A percentile compares a stretch with the other conserved stretches of the same genome.
Evolutionary conservation across 1,140 invertebrate species (phyloP).

Genomic region (Leptinotarsa defecta): DNA sequence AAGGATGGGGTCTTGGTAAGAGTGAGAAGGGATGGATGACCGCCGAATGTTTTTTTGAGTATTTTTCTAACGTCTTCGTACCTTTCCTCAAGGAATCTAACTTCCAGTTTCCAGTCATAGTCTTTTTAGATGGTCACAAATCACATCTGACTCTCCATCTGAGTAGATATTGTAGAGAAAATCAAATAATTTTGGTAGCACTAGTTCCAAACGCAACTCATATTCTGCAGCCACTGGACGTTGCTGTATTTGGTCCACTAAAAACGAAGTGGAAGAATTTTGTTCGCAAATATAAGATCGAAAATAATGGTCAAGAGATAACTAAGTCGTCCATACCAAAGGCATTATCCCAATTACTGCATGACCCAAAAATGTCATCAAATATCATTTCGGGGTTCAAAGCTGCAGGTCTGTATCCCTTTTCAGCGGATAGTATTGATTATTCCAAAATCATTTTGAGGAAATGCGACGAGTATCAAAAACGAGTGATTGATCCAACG

Average conservation of each 20-base stretch:
- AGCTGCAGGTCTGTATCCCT: conserved; percentile 1
- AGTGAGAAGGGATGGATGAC: conserved; percentile 4
- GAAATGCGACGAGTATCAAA: neutral
- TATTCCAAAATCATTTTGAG: conserved; percentile 10
- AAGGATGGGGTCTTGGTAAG: conserved; percentile 7
- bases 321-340: neutral
- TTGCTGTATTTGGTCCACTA: conserved; percentile 28
- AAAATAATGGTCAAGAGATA: conserved; percentile 3
- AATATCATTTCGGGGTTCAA: conserved; percentile 10
- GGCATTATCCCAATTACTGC: conserved; percentile 1
- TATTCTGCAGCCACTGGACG: conserved; percentile 29
- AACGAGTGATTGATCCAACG: neutral
- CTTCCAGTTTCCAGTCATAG: conserved; percentile 45
- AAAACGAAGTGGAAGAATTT: conserved; percentile 26
- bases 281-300: conserved; percentile 8
- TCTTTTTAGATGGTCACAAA: conserved; percentile 50
- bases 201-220: conserved; percentile 28
- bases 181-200: conserved; percentile 26
- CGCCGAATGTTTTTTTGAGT: conserved; percentile 5
- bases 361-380: conserved; percentile 4
- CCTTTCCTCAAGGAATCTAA: conserved; percentile 40
- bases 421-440: conserved; percentile 5
- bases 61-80: conserved; percentile 45
- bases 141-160: conserved; percentile 43
- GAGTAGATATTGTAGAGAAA: conserved; percentile 25